These are phyloP conservation scores for Urocitellus parryii DNA, from an alignment of 2,113 vertebrate genomes.

Conservation along the genomic window DNA sequence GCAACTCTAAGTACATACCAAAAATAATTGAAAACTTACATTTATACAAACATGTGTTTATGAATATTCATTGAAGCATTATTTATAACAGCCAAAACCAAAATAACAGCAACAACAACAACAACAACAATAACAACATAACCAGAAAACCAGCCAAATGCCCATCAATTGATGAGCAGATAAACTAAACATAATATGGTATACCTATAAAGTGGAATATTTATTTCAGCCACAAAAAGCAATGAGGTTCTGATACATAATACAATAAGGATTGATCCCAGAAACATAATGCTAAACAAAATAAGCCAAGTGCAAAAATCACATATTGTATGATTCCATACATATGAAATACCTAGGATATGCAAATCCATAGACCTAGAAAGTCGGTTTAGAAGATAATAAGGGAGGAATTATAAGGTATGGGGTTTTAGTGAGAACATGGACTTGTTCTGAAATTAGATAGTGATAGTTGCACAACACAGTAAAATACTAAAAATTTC, in stretches of 20 bases:
- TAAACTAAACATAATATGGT: background rate
- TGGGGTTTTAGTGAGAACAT: background rate
- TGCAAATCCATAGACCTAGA: background rate
- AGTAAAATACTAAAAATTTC: too few relatives aligned
- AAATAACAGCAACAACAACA: too few relatives aligned
- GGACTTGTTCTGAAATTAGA: background rate
- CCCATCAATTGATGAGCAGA: background rate
- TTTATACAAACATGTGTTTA: background rate
- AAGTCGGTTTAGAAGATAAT: too few relatives aligned
- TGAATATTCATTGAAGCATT: background rate
- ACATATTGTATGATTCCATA: background rate
- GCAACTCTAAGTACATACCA: background rate
- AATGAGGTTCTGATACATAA: too few relatives aligned
- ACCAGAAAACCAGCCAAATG: background rate
- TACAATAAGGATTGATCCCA: background rate
- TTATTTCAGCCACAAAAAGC: background rate
- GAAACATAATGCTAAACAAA: background rate
- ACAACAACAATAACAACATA: too few relatives aligned
- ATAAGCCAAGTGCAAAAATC: too few relatives aligned
- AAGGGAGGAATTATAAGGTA: background rate
- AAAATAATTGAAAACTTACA: background rate
- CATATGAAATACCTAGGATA: background rate
- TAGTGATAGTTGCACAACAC: too few relatives aligned
- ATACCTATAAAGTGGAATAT: background rate
- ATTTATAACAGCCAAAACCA: background rate